Conservation (phyloP, 2,113 vertebrate genomes). For the Cyanoliseus patagonus region DNA sequence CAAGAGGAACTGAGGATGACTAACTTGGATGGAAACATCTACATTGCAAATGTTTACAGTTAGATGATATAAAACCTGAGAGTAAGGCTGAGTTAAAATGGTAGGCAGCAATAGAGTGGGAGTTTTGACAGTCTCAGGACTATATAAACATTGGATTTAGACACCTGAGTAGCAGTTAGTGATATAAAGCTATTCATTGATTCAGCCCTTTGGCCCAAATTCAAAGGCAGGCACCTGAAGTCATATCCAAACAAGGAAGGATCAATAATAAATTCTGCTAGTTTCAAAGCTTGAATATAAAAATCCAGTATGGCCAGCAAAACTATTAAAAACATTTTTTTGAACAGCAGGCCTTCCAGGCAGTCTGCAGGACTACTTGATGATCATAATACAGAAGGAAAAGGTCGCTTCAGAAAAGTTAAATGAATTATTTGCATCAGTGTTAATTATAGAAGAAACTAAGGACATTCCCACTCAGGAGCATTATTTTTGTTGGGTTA, state of each 20-base stretch:
- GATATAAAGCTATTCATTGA: background rate
- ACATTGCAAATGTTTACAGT: background rate
- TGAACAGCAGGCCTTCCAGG: background rate
- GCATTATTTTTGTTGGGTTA: background rate
- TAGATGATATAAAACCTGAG: background rate
- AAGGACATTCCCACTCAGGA: background rate
- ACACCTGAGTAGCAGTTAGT: background rate
- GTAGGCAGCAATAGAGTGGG: background rate
- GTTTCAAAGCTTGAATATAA: background rate
- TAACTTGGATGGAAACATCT: constrained; percentile 1
- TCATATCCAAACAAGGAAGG: background rate
- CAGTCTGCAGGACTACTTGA: background rate
- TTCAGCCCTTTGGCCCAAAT: background rate
- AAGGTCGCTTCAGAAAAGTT: background rate
- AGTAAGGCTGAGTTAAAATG: background rate
- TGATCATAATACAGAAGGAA: background rate
- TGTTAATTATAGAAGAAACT: background rate
- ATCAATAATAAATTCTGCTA: background rate
- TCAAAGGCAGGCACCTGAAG: background rate
- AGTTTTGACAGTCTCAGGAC: background rate
- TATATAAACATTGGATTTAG: background rate
- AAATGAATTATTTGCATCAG: background rate
- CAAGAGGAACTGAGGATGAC: background rate
- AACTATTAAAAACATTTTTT: background rate
- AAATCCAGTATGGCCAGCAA: background rate